Conservation (phyloP, 2,113 vertebrate species). For the Puntigrus tetrazona region DNA sequence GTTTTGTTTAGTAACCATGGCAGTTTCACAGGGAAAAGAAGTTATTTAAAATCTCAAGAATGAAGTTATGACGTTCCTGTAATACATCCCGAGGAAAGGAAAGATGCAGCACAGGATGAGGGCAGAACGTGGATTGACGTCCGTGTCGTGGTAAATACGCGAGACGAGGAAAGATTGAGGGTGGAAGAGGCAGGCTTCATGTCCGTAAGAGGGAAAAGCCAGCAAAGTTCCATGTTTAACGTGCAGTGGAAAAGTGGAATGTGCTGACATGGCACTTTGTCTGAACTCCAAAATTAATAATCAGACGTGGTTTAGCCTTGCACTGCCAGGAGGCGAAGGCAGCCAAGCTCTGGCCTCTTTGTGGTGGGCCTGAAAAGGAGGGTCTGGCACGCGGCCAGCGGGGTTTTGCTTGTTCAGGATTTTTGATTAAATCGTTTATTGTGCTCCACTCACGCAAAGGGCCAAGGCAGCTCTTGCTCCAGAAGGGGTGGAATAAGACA, state of each 20-base stretch:
- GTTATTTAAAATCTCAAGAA: neutral
- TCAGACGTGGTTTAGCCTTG: constrained; percentile 71
- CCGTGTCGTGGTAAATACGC: neutral
- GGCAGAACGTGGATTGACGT: neutral
- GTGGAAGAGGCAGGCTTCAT: constrained; percentile 37
- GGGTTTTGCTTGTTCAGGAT: constrained; percentile 79
- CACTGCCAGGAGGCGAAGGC: constrained; percentile 70
- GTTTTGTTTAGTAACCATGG: neutral
- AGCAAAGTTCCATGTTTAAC: constrained; percentile 61
- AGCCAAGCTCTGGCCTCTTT: constrained; percentile 66
- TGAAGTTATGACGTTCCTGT: neutral
- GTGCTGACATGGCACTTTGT: constrained; percentile 75
- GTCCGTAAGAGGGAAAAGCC: constrained; percentile 50
- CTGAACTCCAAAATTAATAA: constrained; percentile 79
- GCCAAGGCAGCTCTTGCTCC: constrained; percentile 64
- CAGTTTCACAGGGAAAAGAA: neutral
- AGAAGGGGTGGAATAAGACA: constrained; percentile 29
- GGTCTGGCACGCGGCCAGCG: constrained; percentile 66
- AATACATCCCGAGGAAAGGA: neutral
- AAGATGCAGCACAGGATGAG: neutral
- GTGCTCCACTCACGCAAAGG: constrained; percentile 76
- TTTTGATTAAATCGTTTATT: constrained; percentile 80
- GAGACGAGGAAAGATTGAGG: constrained; percentile 29
- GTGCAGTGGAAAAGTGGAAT: constrained; percentile 65
- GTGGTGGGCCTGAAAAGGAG: constrained; percentile 65